phyloP scores from a whole-genome alignment of 2,888 invertebrate genomes.

The Stenchaetothrips biformis region DNA sequence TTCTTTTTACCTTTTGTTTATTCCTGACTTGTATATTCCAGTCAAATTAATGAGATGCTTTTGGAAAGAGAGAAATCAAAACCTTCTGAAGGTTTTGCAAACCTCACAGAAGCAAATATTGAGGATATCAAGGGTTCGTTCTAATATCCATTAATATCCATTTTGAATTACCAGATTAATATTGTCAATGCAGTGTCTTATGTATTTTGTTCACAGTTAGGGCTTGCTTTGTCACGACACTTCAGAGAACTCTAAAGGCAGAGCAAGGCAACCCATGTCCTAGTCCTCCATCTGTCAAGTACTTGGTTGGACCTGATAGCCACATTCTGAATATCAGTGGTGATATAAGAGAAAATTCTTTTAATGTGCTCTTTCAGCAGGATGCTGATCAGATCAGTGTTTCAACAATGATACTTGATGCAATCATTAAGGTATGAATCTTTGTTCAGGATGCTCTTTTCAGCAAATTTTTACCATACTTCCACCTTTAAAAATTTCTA shows the following conservation, averaged over 20 bases:
- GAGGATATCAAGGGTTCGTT: constrained; percentile 52
- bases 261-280: constrained; percentile 38
- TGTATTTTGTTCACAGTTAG: constrained; percentile 54
- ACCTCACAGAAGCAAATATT: constrained; percentile 46
- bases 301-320: constrained; percentile 59
- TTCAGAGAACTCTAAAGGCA: constrained; percentile 58
- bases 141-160: neutral
- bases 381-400: constrained; percentile 78
- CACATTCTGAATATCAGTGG: constrained; percentile 62
- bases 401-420: constrained; percentile 77
- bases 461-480: neutral
- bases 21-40: constrained; percentile 33
- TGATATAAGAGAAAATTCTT: constrained; percentile 69
- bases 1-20: neutral
- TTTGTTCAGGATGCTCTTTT: neutral
- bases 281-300: constrained; percentile 56
- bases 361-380: constrained; percentile 78
- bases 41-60: constrained; percentile 40
- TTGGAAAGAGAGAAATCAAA: constrained; percentile 32
- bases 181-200: constrained; percentile 12
- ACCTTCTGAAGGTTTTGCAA: constrained; percentile 37
- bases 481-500: neutral
- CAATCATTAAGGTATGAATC: constrained; percentile 59
- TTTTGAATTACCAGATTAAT: neutral
- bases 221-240: constrained; percentile 80